Conservation (phyloP, 1,140 invertebrate species). For the Asbolus verrucosus region DNA sequence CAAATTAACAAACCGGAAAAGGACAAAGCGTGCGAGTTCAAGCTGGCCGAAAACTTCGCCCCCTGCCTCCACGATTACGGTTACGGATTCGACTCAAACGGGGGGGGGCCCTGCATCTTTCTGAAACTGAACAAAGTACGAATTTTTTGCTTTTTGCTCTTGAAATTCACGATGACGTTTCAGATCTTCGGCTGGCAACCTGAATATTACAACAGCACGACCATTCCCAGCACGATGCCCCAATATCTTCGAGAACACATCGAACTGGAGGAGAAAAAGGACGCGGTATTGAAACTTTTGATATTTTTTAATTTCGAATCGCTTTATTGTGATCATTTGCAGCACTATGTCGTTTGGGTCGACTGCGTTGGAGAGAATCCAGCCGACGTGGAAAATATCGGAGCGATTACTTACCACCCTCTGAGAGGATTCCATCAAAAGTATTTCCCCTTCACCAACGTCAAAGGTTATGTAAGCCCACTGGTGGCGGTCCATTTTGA, state of each 20-base stretch:
- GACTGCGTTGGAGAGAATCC: conserved; percentile 91
- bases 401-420: conserved; percentile 84
- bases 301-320: too few relatives aligned
- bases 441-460: conserved; percentile 84
- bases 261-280: too few relatives aligned
- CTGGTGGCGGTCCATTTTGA: conserved; percentile 90
- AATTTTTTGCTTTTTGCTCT: neutral
- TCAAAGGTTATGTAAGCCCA: conserved; percentile 86
- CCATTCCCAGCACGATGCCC: too few relatives aligned
- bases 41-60: conserved; percentile 71
- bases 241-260: too few relatives aligned
- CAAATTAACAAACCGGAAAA: conserved; percentile 72
- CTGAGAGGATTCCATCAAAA: conserved; percentile 80
- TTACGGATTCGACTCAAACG: conserved; percentile 75
- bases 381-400: conserved; percentile 90
- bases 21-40: conserved; percentile 80
- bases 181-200: too few relatives aligned
- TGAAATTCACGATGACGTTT: too few relatives aligned
- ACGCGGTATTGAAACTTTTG: too few relatives aligned
- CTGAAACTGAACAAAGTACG: conserved; percentile 85
- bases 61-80: conserved; percentile 74
- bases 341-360: conserved; percentile 85
- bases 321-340: too few relatives aligned
- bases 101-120: conserved; percentile 84
- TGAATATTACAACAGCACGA: too few relatives aligned